Conservation (phyloP, 2,797 vertebrate species). For the Spheniscus humboldti region DNA sequence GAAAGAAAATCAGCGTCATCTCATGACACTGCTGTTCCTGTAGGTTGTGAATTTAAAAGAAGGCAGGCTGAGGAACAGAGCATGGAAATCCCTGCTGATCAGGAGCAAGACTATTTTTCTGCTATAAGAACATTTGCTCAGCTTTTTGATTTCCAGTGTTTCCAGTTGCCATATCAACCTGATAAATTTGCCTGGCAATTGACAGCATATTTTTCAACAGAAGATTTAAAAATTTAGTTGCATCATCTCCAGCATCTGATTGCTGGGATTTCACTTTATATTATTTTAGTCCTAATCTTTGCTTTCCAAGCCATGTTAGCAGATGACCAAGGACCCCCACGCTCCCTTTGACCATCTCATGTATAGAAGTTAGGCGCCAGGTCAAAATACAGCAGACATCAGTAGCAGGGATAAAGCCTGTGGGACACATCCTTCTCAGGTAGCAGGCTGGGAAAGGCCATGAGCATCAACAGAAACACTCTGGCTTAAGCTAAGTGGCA, state of each 20-base stretch:
- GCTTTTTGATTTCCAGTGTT: conserved; percentile 46
- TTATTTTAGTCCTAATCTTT: neutral
- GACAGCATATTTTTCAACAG: conserved; percentile 12
- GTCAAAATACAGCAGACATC: neutral
- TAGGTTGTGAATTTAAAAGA: neutral
- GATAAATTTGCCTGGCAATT: conserved; percentile 27
- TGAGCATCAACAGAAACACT: neutral
- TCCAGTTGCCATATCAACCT: conserved; percentile 52
- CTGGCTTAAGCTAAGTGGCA: neutral
- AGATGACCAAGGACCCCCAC: neutral
- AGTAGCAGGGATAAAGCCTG: neutral
- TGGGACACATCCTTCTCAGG: neutral
- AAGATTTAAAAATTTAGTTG: neutral
- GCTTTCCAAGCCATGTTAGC: neutral
- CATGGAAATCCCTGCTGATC: conserved; percentile 48
- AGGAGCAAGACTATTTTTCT: conserved; percentile 11
- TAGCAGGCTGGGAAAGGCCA: neutral
- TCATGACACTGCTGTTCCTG: conserved; percentile 4
- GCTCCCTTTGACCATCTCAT: neutral
- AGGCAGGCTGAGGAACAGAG: neutral
- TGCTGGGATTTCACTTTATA: neutral
- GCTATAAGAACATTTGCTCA: conserved; percentile 22
- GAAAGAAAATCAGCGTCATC: neutral
- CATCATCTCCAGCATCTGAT: neutral
- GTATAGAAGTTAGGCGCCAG: neutral